Base-by-base conservation (phyloP, 2,113 vertebrate species). In the Lophius piscatorius region DNA sequence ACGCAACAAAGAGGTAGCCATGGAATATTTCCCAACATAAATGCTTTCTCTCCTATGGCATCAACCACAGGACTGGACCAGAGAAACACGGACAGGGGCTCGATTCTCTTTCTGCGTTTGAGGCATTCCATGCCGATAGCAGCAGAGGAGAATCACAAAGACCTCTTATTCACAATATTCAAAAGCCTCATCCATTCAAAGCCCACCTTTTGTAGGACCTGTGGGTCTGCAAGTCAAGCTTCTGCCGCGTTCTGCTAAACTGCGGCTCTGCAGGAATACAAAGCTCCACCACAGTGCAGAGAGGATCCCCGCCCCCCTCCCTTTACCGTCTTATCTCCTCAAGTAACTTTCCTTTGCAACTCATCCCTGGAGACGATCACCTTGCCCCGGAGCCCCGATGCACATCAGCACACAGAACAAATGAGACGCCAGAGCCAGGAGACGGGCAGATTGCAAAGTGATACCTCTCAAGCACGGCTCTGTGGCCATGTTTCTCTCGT, bases 391-490 rank as follows among this genome's bases (percentile, higher is more conserved):
- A 81, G 83, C 78, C 77, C 79, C 70, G 83, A 87, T 79, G 73
- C 80, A 87, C 80, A 89, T 89, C 85, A 82, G 75, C 78, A 82
- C 78, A 84, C 78, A 76, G 81, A 90, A 86, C 86, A 89, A 89
- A 89, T 87, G 79, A 86, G 82, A 88, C 62, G 77, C 83, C 83
- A 72, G 82, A 80, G 75, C 76, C 54, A 76, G 69, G 81, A 83
- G 81, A 86, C 55, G 40, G 78, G 76, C 76, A 76, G 81, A 89
- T 86, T 78, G 86, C 74, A 87, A 91, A 90, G 82, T 81, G 84
- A 90, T 90, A 90, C 77, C 76, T 83, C 82, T 88, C 74, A 74
- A 78, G 73, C 84, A 72, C 61, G 72, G 84, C 81, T 85, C 80
- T 78, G 80, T 85, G 76, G 78, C 70, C 59, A 59, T 70, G 59